These are phyloP conservation scores for Plusia festucae DNA, from an alignment of 2,888 invertebrate genomes.

Conservation along the genomic window DNA sequence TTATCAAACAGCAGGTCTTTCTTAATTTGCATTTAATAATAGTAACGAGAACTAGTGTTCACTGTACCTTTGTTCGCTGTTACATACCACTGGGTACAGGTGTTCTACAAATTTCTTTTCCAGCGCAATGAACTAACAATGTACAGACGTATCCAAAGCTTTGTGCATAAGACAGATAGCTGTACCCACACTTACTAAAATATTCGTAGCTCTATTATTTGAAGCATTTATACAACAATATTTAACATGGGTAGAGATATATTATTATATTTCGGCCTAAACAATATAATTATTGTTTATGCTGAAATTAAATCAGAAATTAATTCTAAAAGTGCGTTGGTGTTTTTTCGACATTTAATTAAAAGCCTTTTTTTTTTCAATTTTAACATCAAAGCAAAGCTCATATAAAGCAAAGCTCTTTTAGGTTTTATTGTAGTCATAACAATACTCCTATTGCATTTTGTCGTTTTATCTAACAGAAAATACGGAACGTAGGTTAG, in stretches of 20 bases:
- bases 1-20: background rate
- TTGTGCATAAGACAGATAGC: slow-evolving; percentile 52
- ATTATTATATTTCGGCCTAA: too few relatives aligned
- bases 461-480: too few relatives aligned
- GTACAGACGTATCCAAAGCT: slow-evolving; percentile 46
- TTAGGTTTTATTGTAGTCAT: too few relatives aligned
- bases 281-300: too few relatives aligned
- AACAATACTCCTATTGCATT: too few relatives aligned
- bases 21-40: slow-evolving; percentile 1
- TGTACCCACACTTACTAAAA: slow-evolving; percentile 39
- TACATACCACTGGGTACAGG: slow-evolving; percentile 33
- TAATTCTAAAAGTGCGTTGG: too few relatives aligned
- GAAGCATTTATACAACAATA: slow-evolving; percentile 36
- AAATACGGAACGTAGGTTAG: background rate
- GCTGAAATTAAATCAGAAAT: too few relatives aligned
- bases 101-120: slow-evolving; percentile 56
- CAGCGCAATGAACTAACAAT: slow-evolving; percentile 51
- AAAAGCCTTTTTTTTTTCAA: too few relatives aligned
- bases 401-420: too few relatives aligned
- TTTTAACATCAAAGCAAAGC: too few relatives aligned
- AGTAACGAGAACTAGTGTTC: background rate
- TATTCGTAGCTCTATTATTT: slow-evolving; percentile 50
- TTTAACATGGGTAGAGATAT: slow-evolving; percentile 8
- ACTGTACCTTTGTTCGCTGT: slow-evolving; percentile 23
- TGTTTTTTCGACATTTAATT: too few relatives aligned